Evolutionary conservation across 2,888 invertebrate genomes (phyloP), one percentile per base, ranked within the genome.

Genomic region (Leistus spinibarbis): DNA sequence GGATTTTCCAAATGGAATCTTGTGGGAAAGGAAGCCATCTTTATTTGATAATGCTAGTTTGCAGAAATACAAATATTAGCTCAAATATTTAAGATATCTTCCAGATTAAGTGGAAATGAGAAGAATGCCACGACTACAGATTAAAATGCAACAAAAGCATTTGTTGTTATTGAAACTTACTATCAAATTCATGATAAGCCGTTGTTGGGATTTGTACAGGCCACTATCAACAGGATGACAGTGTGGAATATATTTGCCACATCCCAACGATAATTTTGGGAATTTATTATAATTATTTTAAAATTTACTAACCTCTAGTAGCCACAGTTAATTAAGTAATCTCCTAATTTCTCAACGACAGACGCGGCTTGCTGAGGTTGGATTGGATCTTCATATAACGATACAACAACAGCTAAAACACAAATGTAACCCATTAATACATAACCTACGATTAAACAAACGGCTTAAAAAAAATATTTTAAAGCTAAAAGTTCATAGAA

Each of bases 281-380:
- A n/a, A n/a, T n/a, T n/a, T n/a, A n/a, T n/a, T 40, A 7, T 40
- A 40, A 10, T 40, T 40, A 7, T 27, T 40, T 5, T 13, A 10
- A 4, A 40, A 5, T 40, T 76, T 67, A 81, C 84, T 83, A 79
- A 90, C 90, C 90, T 91, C 92, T 96, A 96, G 93, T 95, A 96
- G 92, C 96, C 95, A 92, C 95, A 96, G 90, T 92, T 93, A 90
- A 96, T 92, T 91, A 96, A 93, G 93, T 96, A 96, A 88, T 96
- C 96, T 90, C 96, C 96, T 91, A 96, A 91, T 91, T 96, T 96
- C 92, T 96, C 96, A 88, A 96, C 96, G 89, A 96, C 95, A 83
- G 95, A 95, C 88, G 96, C 96, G 86, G 96, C 96, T 90, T 96
- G 96, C 89, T 96, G 96, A 88, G 96, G 96, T 90, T 96, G 96